Evolutionary conservation across 2,888 invertebrate species (phyloP).

Genomic region (Brenthis hecate): DNA sequence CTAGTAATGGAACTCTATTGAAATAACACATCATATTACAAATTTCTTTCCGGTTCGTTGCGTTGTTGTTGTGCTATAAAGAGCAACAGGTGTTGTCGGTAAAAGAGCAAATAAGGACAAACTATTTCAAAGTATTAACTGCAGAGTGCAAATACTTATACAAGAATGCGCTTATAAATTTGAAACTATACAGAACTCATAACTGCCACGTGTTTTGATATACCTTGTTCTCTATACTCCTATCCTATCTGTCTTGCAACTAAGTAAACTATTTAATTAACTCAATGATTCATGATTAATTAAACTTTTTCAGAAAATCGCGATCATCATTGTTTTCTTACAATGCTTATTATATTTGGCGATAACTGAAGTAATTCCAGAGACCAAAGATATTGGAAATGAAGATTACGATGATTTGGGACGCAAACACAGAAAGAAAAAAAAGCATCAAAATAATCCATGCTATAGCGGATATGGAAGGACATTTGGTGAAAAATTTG

Average conservation of each 20-base stretch:
- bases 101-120: background rate
- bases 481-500: constrained; percentile 57
- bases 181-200: constrained; percentile 1
- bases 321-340: constrained; percentile 50
- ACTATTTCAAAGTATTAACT: background rate
- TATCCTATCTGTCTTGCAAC: background rate
- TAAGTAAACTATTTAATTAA: background rate
- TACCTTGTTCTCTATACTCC: background rate
- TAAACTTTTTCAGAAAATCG: constrained; percentile 50
- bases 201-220: background rate
- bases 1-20: background rate
- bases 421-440: constrained; percentile 60
- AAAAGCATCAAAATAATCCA: constrained; percentile 61
- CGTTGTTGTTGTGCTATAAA: background rate
- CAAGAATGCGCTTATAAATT: constrained; percentile 7
- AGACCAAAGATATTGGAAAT: constrained; percentile 55
- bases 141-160: constrained; percentile 7
- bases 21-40: background rate
- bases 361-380: constrained; percentile 50
- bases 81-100: background rate
- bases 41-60: background rate
- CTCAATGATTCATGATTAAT: constrained; percentile 27
- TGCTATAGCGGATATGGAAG: constrained; percentile 56
- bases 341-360: constrained; percentile 48
- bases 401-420: constrained; percentile 58